Base-by-base conservation (phyloP, 2,888 invertebrate genomes). In the Zeuzera pyrina region DNA sequence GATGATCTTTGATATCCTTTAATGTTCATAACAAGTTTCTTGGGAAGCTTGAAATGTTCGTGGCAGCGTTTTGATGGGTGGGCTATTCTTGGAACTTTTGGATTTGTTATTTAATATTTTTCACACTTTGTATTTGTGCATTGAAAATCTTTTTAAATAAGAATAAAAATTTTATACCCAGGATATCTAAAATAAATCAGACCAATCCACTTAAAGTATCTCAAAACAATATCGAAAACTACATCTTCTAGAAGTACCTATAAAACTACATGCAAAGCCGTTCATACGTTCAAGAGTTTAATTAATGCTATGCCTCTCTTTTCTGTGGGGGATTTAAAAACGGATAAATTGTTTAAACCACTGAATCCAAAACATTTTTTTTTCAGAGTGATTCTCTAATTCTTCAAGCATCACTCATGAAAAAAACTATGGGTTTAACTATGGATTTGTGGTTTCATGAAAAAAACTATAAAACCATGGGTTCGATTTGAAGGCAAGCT, bases 1-100 rank as follows among this genome's bases (percentile, higher is more conserved):
- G 62, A 63, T 67, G 64, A 68, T 73, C 65, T 72, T 50, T 69
- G 73, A 74, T 76, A 71, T 65, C 63, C 61, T 62, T 61, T 57
- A 61, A 57, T 49, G 59, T 53, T 45, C 43, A 46, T 55, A 62
- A 59, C 62, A 47, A 56, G 64, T 65, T 64, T 60, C 43, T 41
- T 41, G 38, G 41, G 45, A 42, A 38, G 29, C 33, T 31, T 10
- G 22, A 12, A 22, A 14, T n/a, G 28, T 15, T 28, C 8, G 15
- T 8, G n/a, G 15, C 15, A 10, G 12, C 12, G 10, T 26, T 26
- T 26, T 36, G 34, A 34, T 31, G 24, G 28, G 24, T 31, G 15
- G 19, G 16, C 21, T 26, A 33, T 36, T 33, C 30, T 33, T 16
- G 30, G 33, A 36, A 36, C n/a, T n/a, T n/a, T n/a, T n/a, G 15